Evolutionary conservation across 1,140 invertebrate genomes (phyloP).

Genomic region (Gyrodactylus bullatarudis): DNA sequence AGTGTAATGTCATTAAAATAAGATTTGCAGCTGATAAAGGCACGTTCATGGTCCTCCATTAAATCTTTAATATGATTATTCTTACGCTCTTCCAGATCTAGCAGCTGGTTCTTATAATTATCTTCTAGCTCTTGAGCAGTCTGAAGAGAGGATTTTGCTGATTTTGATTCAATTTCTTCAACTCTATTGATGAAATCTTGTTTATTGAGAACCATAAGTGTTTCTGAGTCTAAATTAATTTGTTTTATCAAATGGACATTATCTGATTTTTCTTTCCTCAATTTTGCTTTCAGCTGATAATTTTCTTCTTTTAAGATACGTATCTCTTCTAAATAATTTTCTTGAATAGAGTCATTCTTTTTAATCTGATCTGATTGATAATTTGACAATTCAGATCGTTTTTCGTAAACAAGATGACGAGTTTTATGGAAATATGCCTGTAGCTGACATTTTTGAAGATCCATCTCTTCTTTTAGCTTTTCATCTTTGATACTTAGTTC

Average conservation of each 20-base stretch:
- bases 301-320: background rate
- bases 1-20: background rate
- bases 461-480: background rate
- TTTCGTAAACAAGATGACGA: background rate
- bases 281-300: background rate
- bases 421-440: background rate
- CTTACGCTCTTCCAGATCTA: background rate
- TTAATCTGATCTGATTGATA: background rate
- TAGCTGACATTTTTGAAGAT: background rate
- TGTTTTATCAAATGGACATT: background rate
- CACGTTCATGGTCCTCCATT: background rate
- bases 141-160: background rate
- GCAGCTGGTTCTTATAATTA: background rate
- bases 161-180: background rate
- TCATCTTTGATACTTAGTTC: background rate
- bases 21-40: background rate
- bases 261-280: background rate
- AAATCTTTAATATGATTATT: background rate
- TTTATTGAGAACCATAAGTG: background rate
- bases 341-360: background rate
- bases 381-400: background rate
- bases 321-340: background rate
- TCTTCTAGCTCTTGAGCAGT: background rate
- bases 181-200: background rate
- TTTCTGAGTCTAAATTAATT: background rate